These are phyloP conservation scores for Puma concolor DNA, from an alignment of 2,113 vertebrate genomes.

Conservation along the genomic window DNA sequence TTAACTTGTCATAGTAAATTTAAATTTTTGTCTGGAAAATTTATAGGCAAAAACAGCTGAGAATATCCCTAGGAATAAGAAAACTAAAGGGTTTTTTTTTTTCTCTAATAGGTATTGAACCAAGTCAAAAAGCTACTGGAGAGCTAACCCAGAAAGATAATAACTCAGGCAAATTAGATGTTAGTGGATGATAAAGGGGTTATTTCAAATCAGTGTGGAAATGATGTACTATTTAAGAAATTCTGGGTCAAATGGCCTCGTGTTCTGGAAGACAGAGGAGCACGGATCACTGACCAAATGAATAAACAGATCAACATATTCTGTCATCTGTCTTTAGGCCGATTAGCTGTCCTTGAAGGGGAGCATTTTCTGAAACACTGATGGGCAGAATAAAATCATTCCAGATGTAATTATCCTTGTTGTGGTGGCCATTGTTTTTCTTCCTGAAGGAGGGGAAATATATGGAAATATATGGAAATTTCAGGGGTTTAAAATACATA, in stretches of 20 bases:
- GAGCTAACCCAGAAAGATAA: not conserved
- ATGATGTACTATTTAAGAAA: slow-evolving; percentile 52
- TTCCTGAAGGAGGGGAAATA: not conserved
- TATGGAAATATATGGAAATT: not conserved
- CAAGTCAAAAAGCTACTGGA: not conserved
- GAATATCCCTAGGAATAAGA: not conserved
- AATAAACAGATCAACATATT: slow-evolving; percentile 17
- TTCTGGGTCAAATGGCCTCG: not conserved
- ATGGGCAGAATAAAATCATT: slow-evolving; percentile 1
- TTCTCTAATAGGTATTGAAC: slow-evolving; percentile 32
- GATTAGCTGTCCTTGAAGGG: slow-evolving; percentile 1
- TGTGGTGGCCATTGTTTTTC: not conserved
- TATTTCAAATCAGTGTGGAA: slow-evolving; percentile 30
- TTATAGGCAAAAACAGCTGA: not conserved
- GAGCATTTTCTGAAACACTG: slow-evolving; percentile 25
- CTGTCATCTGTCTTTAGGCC: not conserved
- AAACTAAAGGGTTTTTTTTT: slow-evolving; percentile 14
- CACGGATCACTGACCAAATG: not conserved
- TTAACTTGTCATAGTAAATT: not conserved
- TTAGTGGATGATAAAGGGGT: not conserved
- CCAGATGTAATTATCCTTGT: not conserved
- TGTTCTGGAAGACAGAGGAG: slow-evolving; percentile 37
- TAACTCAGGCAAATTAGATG: not conserved
- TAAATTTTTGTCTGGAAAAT: not conserved
- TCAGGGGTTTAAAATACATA: not conserved